A percentile compares a stretch with the other conserved stretches of the same genome.
phyloP scores from a whole-genome alignment of 2,888 invertebrate species.

The Bugula neritina region DNA sequence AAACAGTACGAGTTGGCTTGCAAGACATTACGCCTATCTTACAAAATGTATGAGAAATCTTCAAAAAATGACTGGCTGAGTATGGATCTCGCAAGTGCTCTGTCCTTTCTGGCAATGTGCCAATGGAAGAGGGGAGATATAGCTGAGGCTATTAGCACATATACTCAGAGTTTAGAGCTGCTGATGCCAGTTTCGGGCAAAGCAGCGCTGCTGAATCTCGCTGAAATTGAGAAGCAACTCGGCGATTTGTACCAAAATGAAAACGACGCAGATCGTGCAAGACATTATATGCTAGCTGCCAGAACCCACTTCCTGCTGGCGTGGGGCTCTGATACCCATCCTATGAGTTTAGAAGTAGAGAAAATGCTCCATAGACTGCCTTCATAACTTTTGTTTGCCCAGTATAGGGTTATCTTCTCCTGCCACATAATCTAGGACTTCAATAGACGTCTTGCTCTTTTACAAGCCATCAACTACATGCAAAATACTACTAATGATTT shows the following conservation, averaged over 20 bases:
- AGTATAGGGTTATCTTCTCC: too few relatives aligned
- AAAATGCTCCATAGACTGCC: too few relatives aligned
- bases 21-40: neutral
- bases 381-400: too few relatives aligned
- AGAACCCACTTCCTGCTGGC: too few relatives aligned
- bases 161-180: neutral
- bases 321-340: too few relatives aligned
- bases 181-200: neutral
- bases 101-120: neutral
- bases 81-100: neutral
- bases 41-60: neutral
- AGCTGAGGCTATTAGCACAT: neutral
- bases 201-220: neutral
- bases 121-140: slow-evolving; percentile 1
- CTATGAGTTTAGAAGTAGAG: too few relatives aligned
- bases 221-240: neutral
- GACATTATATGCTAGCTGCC: too few relatives aligned
- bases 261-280: neutral
- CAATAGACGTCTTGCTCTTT: too few relatives aligned
- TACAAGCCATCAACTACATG: too few relatives aligned
- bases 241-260: neutral
- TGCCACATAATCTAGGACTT: too few relatives aligned
- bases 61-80: neutral
- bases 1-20: neutral
- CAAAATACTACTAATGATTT: too few relatives aligned